Evolutionary conservation across 2,888 invertebrate species (phyloP), one percentile per base, ranked within the genome.

Genomic region (Eulithis prunata): DNA sequence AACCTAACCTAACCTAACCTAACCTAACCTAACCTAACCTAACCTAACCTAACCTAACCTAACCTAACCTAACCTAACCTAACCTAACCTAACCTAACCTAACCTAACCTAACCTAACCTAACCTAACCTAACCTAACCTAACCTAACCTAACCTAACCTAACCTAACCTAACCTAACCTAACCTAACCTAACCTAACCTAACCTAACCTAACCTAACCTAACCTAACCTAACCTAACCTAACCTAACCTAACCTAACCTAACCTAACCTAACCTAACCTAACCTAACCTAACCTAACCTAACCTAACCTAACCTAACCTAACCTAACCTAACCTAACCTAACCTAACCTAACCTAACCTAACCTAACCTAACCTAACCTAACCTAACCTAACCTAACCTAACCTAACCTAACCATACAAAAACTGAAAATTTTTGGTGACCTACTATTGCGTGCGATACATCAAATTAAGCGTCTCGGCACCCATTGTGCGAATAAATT

Each of bases 351-450:
- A 60, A 60, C 60, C 60, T 56, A 56, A 56, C 56, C 56, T 56
- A 56, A 56, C 56, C 56, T 56, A 56, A 56, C 56, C 56, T 46
- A 64, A 45, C 65, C 56, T 61, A 64, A 63, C 67, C 68, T 64
- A 64, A 66, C 66, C 66, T 66, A 68, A 68, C 68, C 64, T 61
- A 68, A 67, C 67, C 68, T 61, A 64, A 68, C 68, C 64, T 58
- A 64, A 64, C n/a, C n/a, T n/a, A n/a, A n/a, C n/a, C n/a, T n/a
- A n/a, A n/a, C n/a, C n/a, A n/a, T n/a, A n/a, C n/a, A n/a, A n/a
- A n/a, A n/a, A n/a, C n/a, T n/a, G n/a, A n/a, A n/a, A n/a, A n/a
- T n/a, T n/a, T n/a, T n/a, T n/a, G n/a, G n/a, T n/a, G n/a, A n/a
- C n/a, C n/a, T n/a, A n/a, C n/a, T n/a, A n/a, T n/a, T n/a, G n/a